Evolutionary conservation across 2,113 vertebrate genomes (phyloP).

Genomic region (Channa argus): DNA sequence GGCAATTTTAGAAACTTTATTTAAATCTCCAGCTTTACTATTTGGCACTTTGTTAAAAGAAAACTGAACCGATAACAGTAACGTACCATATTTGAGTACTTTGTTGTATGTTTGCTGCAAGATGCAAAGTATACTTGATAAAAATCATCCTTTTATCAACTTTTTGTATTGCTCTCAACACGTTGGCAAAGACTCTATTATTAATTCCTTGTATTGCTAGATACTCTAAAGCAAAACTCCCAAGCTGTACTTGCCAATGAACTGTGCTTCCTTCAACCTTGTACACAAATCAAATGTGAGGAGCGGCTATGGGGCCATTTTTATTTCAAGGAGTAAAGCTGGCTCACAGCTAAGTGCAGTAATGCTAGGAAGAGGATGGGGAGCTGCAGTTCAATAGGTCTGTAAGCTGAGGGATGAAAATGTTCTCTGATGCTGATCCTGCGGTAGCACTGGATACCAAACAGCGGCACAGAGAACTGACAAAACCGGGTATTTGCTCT

Average conservation of each 20-base stretch:
- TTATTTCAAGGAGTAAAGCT: constrained; percentile 44
- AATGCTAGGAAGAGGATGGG: constrained; percentile 45
- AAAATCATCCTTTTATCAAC: constrained; percentile 32
- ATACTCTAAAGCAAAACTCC: constrained; percentile 27
- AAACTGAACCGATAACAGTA: too few relatives aligned
- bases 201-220: constrained; percentile 41
- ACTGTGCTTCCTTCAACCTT: constrained; percentile 33
- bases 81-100: too few relatives aligned
- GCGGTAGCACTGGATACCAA: constrained; percentile 59
- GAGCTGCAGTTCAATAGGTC: constrained; percentile 64
- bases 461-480: constrained; percentile 59
- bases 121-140: constrained; percentile 22
- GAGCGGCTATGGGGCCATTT: constrained; percentile 28
- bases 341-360: constrained; percentile 45
- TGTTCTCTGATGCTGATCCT: constrained; percentile 73
- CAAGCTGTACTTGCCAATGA: constrained; percentile 36
- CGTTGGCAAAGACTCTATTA: constrained; percentile 32
- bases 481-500: constrained; percentile 65
- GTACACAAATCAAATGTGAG: constrained; percentile 56
- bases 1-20: too few relatives aligned
- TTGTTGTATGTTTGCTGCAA: background rate
- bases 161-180: constrained; percentile 43
- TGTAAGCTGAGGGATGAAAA: constrained; percentile 72
- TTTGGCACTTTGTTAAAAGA: too few relatives aligned
- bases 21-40: too few relatives aligned